Evolutionary conservation across 2,888 invertebrate species (phyloP).

Genomic region (Portevinia maculata): DNA sequence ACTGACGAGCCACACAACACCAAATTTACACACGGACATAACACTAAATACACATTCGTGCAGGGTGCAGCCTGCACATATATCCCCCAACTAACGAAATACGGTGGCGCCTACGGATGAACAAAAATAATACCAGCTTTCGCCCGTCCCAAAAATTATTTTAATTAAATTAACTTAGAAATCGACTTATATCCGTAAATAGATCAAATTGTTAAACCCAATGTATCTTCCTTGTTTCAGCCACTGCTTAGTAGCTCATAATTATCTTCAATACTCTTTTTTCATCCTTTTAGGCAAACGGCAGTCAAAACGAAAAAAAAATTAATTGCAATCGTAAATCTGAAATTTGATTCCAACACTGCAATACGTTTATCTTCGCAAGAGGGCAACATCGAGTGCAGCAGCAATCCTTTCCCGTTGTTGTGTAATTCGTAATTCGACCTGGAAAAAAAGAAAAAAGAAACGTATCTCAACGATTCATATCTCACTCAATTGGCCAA

Average conservation of each 20-base stretch:
- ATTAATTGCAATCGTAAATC: slow-evolving; percentile 55
- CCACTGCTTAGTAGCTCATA: slow-evolving; percentile 14
- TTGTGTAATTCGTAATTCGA: slow-evolving; percentile 60
- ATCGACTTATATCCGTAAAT: not conserved
- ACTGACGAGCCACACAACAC: too few relatives aligned
- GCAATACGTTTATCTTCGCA: slow-evolving; percentile 54
- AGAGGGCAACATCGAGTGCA: slow-evolving; percentile 16
- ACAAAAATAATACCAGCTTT: too few relatives aligned
- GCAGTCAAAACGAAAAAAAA: slow-evolving; percentile 45
- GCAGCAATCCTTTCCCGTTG: slow-evolving; percentile 52
- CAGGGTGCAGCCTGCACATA: too few relatives aligned
- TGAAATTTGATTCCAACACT: slow-evolving; percentile 61
- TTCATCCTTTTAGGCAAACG: slow-evolving; percentile 39
- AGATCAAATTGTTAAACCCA: not conserved
- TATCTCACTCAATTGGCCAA: slow-evolving; percentile 70
- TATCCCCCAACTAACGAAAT: too few relatives aligned
- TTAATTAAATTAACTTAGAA: not conserved
- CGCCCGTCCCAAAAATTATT: too few relatives aligned
- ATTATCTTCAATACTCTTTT: slow-evolving; percentile 14
- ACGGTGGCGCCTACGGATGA: too few relatives aligned
- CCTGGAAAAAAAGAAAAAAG: slow-evolving; percentile 6
- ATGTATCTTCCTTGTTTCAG: slow-evolving; percentile 1
- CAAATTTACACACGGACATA: too few relatives aligned
- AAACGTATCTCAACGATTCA: slow-evolving; percentile 47
- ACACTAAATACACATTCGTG: too few relatives aligned